Base-by-base conservation (phyloP, 1,140 invertebrate genomes). In the Calosoma granatense region DNA sequence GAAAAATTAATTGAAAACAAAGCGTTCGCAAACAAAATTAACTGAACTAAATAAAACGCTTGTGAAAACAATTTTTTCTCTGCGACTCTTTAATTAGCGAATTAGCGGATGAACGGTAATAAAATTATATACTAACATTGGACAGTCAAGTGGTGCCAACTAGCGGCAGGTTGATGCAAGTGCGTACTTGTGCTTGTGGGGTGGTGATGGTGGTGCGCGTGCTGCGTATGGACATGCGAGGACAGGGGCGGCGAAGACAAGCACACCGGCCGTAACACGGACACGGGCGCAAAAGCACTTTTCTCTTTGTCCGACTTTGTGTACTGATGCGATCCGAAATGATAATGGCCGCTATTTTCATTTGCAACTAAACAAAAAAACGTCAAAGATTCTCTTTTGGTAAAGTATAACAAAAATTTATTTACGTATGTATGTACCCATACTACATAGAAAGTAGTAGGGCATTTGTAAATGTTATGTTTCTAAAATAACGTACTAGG, bases 71-170 rank as follows among this genome's bases (percentile, higher is more conserved):
- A 11, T 47, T 47, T 47, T 47, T 47, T 17, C 41, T 3, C 17
- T 47, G 17, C 6, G 3, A 17, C 41, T 6, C 17, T 47, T 47
- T 47, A 64, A 66, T 60, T 65, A 65, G 61, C 59, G 55, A 66
- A 65, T 65, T 65, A 65, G 63, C 41, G 54, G 39, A 54, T 53
- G 39, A 53, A 52, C 22, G 39, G 52, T 58, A 62, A 59, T 56
- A 71, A 69, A 47, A 69, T 56, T 70, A 72, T 69, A 70, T 76
- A 79, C 78, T 80, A 81, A 80, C 79, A 80, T 64, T 80, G 77
- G 63, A 81, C 80, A 56, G 78, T 71, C 63, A 81, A 76, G 68
- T 80, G 78, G 70, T 81, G 77, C 78, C 82, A 83, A 73, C 79
- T 79, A 64, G 72, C 70, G 64, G 70, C 71, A 69, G 65, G 73